Conservation (phyloP, 2,113 vertebrate species). For the Tapirus terrestris region DNA sequence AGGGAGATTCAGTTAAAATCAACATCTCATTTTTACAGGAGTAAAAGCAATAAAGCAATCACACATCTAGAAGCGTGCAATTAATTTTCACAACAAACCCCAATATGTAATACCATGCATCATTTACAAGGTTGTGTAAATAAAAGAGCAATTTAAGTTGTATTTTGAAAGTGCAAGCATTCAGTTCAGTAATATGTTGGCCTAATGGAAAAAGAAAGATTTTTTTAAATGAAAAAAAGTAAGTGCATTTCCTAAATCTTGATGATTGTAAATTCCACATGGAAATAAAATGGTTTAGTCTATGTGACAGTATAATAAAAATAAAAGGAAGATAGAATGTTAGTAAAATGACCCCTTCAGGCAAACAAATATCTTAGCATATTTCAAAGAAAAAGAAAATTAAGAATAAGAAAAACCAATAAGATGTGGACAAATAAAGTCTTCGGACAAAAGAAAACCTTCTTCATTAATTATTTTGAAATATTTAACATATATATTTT, state of each 20-base stretch:
- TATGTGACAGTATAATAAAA: neutral
- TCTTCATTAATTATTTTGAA: neutral
- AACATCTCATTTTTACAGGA: neutral
- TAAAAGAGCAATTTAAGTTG: neutral
- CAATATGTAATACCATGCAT: neutral
- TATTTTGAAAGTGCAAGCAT: slow-evolving; percentile 2
- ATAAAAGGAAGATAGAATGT: neutral
- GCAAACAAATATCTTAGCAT: neutral
- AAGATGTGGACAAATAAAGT: neutral
- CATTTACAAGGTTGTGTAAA: slow-evolving; percentile 20
- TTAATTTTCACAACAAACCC: slow-evolving; percentile 47
- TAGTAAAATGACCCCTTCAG: neutral
- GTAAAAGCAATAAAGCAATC: neutral
- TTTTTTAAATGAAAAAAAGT: neutral
- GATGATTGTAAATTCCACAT: neutral
- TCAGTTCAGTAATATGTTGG: neutral
- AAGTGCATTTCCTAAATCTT: neutral
- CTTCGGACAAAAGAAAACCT: neutral
- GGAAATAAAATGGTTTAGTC: neutral
- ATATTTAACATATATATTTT: neutral
- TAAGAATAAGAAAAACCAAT: neutral
- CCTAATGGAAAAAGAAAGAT: neutral
- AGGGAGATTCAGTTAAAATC: neutral
- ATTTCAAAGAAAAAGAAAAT: neutral
- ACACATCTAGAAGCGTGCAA: neutral